Base-by-base conservation (phyloP, 2,113 vertebrate genomes). In the Tetrao urogallus region DNA sequence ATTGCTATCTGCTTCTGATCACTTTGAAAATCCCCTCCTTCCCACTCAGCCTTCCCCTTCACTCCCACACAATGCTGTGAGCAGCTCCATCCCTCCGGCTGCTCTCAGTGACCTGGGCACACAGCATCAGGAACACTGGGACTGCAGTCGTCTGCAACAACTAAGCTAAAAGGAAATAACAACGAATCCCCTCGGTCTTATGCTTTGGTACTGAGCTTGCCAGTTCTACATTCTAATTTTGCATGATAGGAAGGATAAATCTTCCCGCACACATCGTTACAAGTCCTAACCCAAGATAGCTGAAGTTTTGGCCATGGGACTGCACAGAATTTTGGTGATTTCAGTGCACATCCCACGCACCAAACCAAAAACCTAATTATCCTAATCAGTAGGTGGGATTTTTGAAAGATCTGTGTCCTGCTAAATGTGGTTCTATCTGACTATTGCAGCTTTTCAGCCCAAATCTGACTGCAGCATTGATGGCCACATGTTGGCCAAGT, bases 401-500 rank as follows among this genome's bases (percentile, higher is more conserved):
- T 81, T 27, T 56, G 40, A 42, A 75, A 38, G 28, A 15, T 32
- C 47, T 14, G 0, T 27, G 47, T 32, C 38, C 21, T 28, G 8
- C 19, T 38, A 13, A 13, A 50, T 27, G 27, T 1, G 2, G 12
- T 45, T 66, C 15, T 15, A 24, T 40, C 20, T 70, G 73, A 12
- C 10, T 63, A 1, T 54, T 40, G 11, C 52, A 69, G 25, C 22
- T 60, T 66, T 34, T 27, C 70, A 22, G n/a, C 24, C 30, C 63
- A 30, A 73, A 66, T n/a, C 16, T 36, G 18, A 48, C 2, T 14
- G 3, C 15, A 2, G 8, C 3, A 1, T 22, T 21, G 3, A 3
- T 0, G 2, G 1, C 50, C 34, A 3, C 0, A 3, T 3, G 32
- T 8, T 57, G 21, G 13, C 24, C 69, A 30, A 7, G 4, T 43